Base-by-base conservation (phyloP, 2,797 vertebrate species). In the Eospalax fontanierii region DNA sequence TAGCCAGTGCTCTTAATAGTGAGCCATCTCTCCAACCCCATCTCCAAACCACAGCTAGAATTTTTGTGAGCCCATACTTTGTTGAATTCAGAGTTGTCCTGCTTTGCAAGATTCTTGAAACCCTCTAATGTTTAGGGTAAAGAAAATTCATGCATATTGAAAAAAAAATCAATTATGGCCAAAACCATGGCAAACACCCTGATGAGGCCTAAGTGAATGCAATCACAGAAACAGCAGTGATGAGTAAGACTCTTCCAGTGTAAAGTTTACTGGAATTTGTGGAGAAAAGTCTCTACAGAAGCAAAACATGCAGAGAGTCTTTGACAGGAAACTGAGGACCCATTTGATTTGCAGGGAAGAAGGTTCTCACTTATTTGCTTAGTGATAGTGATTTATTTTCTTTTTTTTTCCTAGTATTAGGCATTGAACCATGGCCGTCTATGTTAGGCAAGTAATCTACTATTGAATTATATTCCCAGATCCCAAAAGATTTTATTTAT, bases 141-240 rank as follows among this genome's bases (percentile, higher is more conserved):
- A 87, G 74, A 79, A 92, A 93, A 50, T n/a, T 66, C 15, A 54
- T 87, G 26, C 2, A 22, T 50, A 50, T 92, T 0, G 2, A 93
- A 84, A 85, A 94, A 21, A 50, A 71, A 92, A 91, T 94, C 90
- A 73, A 54, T 90, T 87, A 54, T 75, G 68, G 12, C 63, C 82
- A 94, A 61, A 75, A 28, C 2, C 19, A 33, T 59, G 33, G 59
- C 35, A 33, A n/a, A 85, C 71, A 46, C 30, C 4, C 22, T 74
- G 40, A 33, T 54, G 54, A 93, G 11, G 22, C 57, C 24, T 76
- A n/a, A 80, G 38, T 89, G 76, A 93, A 66, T 40, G 6, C 30
- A 71, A 35, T 66, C 33, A 43, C 6, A 82, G 38, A 83, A 75
- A 57, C 15, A 68, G 33, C 82, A 59, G 21, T 80, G 65, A 50